Conservation (phyloP, 53 echinoderm and acorn worm genomes). For the Pentamera pediparva region DNA sequence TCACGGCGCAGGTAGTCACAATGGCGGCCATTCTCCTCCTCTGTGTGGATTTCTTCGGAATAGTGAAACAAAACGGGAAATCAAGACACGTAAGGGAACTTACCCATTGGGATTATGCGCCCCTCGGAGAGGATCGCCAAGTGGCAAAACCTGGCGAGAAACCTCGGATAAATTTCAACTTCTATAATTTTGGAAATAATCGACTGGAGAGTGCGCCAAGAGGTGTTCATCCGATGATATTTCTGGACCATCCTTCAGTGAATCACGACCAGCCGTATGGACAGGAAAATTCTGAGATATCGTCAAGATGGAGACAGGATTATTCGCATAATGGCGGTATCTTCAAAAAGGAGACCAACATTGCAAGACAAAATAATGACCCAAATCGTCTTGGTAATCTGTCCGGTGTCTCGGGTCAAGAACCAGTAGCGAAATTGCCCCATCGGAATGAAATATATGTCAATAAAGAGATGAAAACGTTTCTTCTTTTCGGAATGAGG, state of each 20-base stretch:
- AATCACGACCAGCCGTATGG: too few relatives aligned
- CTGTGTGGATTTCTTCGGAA: not conserved
- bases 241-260: too few relatives aligned
- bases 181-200: not conserved
- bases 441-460: not conserved
- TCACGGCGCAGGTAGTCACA: not conserved
- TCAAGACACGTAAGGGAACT: slow-evolving; percentile 1
- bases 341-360: too few relatives aligned
- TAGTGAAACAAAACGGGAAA: not conserved
- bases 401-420: not conserved
- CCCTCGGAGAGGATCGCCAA: not conserved
- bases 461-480: not conserved
- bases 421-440: not conserved
- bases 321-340: too few relatives aligned
- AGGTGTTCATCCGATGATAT: not conserved
- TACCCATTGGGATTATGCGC: not conserved
- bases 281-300: too few relatives aligned
- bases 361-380: too few relatives aligned
- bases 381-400: too few relatives aligned
- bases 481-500: slow-evolving; percentile 20
- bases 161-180: not conserved
- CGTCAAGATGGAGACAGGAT: too few relatives aligned
- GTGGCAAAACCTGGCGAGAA: not conserved
- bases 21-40: not conserved
- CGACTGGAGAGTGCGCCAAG: not conserved